These are phyloP conservation scores for Anisognathus igniventris DNA, from an alignment of 2,797 vertebrate genomes.

Conservation along the genomic window DNA sequence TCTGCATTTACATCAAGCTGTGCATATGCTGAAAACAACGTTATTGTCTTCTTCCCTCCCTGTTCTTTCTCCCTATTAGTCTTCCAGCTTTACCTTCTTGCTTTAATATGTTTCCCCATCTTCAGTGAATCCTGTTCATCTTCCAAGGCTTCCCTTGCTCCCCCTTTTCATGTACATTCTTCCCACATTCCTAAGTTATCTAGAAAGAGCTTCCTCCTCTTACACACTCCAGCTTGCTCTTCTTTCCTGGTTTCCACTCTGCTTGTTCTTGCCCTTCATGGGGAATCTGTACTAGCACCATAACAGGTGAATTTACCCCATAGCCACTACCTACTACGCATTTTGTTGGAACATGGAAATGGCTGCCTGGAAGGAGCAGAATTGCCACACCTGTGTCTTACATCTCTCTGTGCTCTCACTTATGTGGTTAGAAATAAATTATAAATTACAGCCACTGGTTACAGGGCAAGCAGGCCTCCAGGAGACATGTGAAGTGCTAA, in stretches of 20 bases:
- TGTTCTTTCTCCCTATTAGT: background rate
- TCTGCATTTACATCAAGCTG: background rate
- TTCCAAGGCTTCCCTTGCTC: background rate
- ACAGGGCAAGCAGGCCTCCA: background rate
- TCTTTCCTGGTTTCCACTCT: background rate
- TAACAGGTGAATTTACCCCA: background rate
- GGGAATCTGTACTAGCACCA: background rate
- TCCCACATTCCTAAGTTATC: background rate
- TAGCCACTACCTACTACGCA: background rate
- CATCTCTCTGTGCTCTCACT: background rate
- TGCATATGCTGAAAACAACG: background rate
- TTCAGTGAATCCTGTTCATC: background rate
- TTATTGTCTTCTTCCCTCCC: fast-evolving
- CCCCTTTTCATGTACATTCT: background rate
- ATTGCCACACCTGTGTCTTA: background rate
- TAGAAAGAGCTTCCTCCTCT: background rate
- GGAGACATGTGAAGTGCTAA: background rate
- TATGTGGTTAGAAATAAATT: background rate
- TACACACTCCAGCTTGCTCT: background rate
- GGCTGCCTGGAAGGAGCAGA: background rate
- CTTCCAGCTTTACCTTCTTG: background rate
- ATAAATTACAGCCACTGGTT: background rate
- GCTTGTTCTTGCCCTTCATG: background rate
- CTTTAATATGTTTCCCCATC: background rate
- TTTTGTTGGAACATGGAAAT: background rate